Evolutionary conservation across 2,113 vertebrate genomes (phyloP), one percentile per base, ranked within the genome.

Genomic region (Tiliqua scincoides): DNA sequence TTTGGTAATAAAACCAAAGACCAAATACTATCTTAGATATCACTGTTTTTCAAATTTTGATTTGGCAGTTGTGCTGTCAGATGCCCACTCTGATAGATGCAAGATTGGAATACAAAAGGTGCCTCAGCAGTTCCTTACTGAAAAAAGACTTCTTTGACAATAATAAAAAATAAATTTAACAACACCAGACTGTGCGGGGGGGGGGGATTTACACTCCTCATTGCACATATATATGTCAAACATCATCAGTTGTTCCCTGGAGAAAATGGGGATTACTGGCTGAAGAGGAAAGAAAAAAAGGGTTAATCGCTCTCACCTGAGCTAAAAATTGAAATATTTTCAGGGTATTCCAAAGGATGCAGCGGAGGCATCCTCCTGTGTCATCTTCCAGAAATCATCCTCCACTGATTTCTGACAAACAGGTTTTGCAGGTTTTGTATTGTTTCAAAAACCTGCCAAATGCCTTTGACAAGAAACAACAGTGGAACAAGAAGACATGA

Each of bases 211-310:
- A 30, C 27, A 82, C 1, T 80, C 77, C 79, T 40, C 32, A 87
- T 79, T 74, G 81, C 84, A 25, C 21, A 75, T 88, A 87, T 21
- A 62, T 83, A 85, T 1, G 11, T 7, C 37, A 48, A 48, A 30
- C 1, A 0, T 14, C n/a, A 0, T 2, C 0, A 9, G 8, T 23
- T 4, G 32, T 57, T 43, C 1, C 74, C 20, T 83, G 18, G 83
- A 9, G 73, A 80, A 85, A 79, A 43, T 0, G 14, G 0, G 77
- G 32, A 7, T 10, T 67, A 9, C 37, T 52, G 18, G 21, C 6
- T 65, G n/a, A 57, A 70, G 32, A 76, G 78, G 35, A 23, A 25
- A 54, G 3, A 73, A 21, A 80, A 48, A 76, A 27, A 30, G 43
- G 7, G 12, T 48, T 25, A 54, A n/a, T 15, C 57, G 32, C 17